Percentiles rank a stretch among this genome's conserved stretches.
Evolutionary conservation across 2,797 vertebrate genomes (phyloP).

Genomic region (Neopelma chrysocephalum): DNA sequence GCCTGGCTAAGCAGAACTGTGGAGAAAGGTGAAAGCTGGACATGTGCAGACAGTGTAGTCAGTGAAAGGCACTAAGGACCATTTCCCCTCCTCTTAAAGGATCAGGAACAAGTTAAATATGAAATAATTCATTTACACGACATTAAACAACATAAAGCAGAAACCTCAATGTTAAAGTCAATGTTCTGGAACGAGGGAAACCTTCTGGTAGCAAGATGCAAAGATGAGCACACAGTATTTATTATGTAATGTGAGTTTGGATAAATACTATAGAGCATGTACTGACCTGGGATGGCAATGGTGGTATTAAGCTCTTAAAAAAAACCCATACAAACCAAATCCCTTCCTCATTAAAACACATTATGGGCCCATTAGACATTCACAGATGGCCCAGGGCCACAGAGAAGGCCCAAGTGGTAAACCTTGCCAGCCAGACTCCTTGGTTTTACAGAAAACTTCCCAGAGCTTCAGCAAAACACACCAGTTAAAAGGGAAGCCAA

Average conservation of each 20-base stretch:
- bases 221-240: not conserved
- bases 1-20: not conserved
- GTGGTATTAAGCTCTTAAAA: not conserved
- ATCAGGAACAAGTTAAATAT: slow-evolving; percentile 18
- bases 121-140: not conserved
- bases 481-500: not conserved
- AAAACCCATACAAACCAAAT: not conserved
- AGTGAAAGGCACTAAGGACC: slow-evolving; percentile 73
- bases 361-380: not conserved
- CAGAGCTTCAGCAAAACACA: not conserved
- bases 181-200: not conserved
- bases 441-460: not conserved
- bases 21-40: slow-evolving; percentile 40
- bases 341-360: not conserved
- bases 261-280: not conserved
- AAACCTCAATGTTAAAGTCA: not conserved
- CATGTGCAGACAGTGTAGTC: slow-evolving; percentile 30
- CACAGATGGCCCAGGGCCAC: not conserved
- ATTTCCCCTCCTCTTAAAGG: slow-evolving; percentile 45
- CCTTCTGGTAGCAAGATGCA: not conserved
- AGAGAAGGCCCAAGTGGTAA: not conserved
- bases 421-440: not conserved
- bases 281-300: not conserved
- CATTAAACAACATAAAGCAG: not conserved
- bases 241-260: not conserved